A percentile compares a stretch with the other conserved stretches of the same genome.
Conservation (phyloP, 2,888 invertebrate species). For the Tachina lurida region DNA sequence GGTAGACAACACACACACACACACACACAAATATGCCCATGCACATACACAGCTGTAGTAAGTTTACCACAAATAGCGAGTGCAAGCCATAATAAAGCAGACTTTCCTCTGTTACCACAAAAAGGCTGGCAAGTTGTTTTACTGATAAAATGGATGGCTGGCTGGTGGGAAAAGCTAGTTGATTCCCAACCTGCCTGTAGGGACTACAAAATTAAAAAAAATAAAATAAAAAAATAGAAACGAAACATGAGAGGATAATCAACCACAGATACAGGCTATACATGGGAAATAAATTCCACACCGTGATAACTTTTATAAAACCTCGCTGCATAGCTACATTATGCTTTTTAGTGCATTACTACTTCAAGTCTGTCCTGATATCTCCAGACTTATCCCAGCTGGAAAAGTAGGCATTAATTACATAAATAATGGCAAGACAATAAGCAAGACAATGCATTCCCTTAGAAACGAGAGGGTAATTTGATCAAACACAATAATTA, state of each 20-base stretch:
- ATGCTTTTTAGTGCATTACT: slow-evolving; percentile 2
- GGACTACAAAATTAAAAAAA: slow-evolving; percentile 44
- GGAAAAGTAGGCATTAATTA: no score
- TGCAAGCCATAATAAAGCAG: slow-evolving; percentile 54
- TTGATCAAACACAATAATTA: no score
- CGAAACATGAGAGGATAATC: not conserved
- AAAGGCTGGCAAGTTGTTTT: slow-evolving; percentile 45
- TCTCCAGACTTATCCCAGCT: no score
- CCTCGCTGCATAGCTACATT: slow-evolving; percentile 26
- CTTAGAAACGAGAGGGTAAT: no score
- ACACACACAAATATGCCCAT: not conserved
- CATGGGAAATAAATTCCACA: slow-evolving; percentile 46
- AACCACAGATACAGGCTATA: slow-evolving; percentile 7
- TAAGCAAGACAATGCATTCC: no score
- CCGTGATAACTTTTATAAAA: slow-evolving; percentile 55
- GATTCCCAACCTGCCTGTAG: slow-evolving; percentile 54
- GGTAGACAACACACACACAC: slow-evolving; percentile 54
- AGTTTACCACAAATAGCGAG: slow-evolving; percentile 26
- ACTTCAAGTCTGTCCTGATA: not conserved
- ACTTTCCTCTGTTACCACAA: slow-evolving; percentile 55
- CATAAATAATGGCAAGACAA: no score
- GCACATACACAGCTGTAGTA: slow-evolving; percentile 4
- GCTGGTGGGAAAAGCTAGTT: slow-evolving; percentile 39
- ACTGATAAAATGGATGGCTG: slow-evolving; percentile 37
- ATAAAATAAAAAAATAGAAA: not conserved